These are phyloP conservation scores for Serilophus lunatus DNA, from an alignment of 2,113 vertebrate species.

Conservation along the genomic window DNA sequence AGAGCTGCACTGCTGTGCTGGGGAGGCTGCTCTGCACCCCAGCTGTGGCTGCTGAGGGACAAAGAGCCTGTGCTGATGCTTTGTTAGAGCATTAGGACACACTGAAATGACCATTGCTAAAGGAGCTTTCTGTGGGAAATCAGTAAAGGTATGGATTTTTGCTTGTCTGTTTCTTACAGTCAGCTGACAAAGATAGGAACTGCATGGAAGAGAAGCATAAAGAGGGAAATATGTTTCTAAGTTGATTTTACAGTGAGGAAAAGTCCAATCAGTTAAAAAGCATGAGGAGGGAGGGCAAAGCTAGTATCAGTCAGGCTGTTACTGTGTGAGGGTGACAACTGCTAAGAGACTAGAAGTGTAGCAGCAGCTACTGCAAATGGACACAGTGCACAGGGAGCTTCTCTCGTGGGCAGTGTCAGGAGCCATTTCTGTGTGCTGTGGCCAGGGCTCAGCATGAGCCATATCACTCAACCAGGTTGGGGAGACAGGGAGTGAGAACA, in stretches of 20 bases:
- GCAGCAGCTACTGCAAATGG: neutral
- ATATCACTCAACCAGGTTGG: rapidly evolving
- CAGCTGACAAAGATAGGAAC: neutral
- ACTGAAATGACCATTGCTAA: neutral
- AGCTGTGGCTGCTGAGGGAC: too few species aligned
- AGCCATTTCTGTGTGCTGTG: neutral
- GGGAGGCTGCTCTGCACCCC: too few species aligned
- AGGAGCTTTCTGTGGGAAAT: neutral
- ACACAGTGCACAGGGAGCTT: neutral
- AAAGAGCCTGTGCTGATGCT: neutral
- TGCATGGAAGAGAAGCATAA: neutral
- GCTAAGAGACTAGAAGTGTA: neutral
- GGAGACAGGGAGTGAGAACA: rapidly evolving
- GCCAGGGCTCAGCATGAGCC: neutral
- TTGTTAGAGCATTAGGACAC: neutral
- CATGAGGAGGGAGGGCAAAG: rapidly evolving
- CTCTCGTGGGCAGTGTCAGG: neutral
- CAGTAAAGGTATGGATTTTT: neutral
- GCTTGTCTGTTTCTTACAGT: neutral
- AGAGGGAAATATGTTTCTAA: neutral
- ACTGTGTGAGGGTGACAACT: neutral
- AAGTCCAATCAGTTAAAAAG: neutral
- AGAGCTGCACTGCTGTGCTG: neutral
- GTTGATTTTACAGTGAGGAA: neutral
- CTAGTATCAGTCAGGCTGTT: neutral